Evolutionary conservation across 2,797 vertebrate genomes (phyloP).

Genomic region (Hephaestus fuliginosus): DNA sequence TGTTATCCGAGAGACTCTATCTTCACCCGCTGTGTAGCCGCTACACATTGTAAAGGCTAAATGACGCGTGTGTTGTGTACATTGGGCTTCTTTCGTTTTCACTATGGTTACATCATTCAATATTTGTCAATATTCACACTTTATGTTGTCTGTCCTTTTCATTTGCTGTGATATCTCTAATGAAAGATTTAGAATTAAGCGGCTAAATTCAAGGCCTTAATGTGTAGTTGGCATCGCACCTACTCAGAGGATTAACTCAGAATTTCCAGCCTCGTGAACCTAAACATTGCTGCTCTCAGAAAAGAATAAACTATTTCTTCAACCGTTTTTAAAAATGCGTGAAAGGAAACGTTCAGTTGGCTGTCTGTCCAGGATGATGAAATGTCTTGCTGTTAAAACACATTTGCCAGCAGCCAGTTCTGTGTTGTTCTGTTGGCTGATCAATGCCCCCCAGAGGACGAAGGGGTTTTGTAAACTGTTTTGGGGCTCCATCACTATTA

Average conservation of each 20-base stretch:
- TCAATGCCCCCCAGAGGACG: constrained; percentile 69
- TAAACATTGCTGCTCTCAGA: constrained; percentile 18
- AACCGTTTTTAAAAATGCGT: constrained; percentile 56
- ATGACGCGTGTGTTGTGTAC: constrained; percentile 16
- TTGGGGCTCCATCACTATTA: constrained; percentile 21
- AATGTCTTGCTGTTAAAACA: constrained; percentile 44
- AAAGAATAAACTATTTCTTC: constrained; percentile 50
- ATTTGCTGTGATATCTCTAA: constrained; percentile 5
- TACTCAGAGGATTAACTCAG: constrained; percentile 53
- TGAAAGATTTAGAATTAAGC: constrained; percentile 30
- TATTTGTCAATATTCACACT: constrained; percentile 23
- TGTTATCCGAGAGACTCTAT: constrained; percentile 50
- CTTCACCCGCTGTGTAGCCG: constrained; percentile 1
- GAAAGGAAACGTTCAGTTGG: constrained; percentile 53
- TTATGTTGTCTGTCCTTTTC: constrained; percentile 6
- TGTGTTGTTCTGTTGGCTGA: constrained; percentile 61
- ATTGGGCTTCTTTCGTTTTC: neutral
- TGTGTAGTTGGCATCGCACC: constrained; percentile 35
- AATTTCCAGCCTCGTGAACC: constrained; percentile 46
- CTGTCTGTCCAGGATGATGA: constrained; percentile 52
- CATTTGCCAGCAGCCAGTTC: constrained; percentile 55
- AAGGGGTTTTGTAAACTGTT: constrained; percentile 26
- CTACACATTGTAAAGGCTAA: constrained; percentile 15
- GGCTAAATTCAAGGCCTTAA: constrained; percentile 31
- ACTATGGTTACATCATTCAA: constrained; percentile 6